Evolutionary conservation across 1,140 invertebrate species (phyloP), one percentile per base, ranked within the genome.

Genomic region (Galleria mellonella): DNA sequence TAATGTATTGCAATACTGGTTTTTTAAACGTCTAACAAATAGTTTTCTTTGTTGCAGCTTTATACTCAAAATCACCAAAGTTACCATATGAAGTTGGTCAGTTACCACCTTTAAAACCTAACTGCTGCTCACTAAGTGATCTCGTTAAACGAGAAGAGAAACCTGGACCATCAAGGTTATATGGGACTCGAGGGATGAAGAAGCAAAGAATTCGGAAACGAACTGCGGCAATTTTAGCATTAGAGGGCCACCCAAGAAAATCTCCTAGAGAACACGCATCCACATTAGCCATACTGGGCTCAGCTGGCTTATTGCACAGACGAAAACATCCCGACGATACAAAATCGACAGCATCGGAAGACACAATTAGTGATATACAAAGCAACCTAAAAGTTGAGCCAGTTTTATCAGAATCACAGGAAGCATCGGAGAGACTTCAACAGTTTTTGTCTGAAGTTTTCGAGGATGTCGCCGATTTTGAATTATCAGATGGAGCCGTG

Each of bases 191-290:
- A 15, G 82, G 81, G 0, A 83, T 83, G 77, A 85, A 86, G 38
- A 84, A 79, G 17, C 70, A 76, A 43, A 72, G 59, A 28, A 72
- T 76, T 9, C 53, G 68, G 37, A 76, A 76, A 47, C 58, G 78
- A 6, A 76, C 78, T 2, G 67, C 65, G 0, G 69, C 63, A 0
- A 11, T 83, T 0, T 39, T 65, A 49, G 88, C 68, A 37, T 62
- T 72, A 23, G 87, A 90, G 40, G 83, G 88, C 49, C 91, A 91
- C 47, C 92, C 94, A 0, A 82, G 94, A n/a, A 95, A 95, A 62
- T 94, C 93, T 2, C 94, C 94, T 0, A 82, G 94, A 17, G 94
- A 94, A 70, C 94, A 96, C 63, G 94, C 94, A 0, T 94, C 93
- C 0, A 96, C 94, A 0, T 71, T 95, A 28, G 94, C 94, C 0